phyloP scores from a whole-genome alignment of 2,888 invertebrate species.

The Macrosiphum euphorbiae region DNA sequence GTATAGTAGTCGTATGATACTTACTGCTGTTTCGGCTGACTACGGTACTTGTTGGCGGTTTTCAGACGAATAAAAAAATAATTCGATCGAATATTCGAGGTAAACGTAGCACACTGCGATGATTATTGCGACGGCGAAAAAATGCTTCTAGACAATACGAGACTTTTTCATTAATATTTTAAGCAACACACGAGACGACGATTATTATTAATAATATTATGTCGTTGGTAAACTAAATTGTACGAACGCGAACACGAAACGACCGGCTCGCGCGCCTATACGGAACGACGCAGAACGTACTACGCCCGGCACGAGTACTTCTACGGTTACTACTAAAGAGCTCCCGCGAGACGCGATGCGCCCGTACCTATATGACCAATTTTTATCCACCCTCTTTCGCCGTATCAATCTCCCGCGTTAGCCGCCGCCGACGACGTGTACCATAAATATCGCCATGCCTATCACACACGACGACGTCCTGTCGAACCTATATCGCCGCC shows the following conservation, averaged over 20 bases:
- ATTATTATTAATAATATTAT: background rate
- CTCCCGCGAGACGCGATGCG: slow-evolving; percentile 54
- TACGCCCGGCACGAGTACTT: slow-evolving; percentile 52
- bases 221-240: background rate
- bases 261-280: slow-evolving; percentile 45
- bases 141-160: background rate
- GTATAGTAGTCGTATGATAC: background rate
- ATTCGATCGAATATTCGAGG: background rate
- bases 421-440: slow-evolving; percentile 35
- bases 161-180: background rate
- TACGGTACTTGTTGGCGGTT: background rate
- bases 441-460: slow-evolving; percentile 49
- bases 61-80: background rate
- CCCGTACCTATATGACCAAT: slow-evolving; percentile 28
- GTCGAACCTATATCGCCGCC: background rate
- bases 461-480: background rate
- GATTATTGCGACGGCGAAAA: background rate
- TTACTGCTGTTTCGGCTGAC: background rate
- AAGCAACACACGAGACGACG: background rate
- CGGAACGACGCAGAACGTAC: slow-evolving; percentile 41
- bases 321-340: slow-evolving; percentile 58
- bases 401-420: slow-evolving; percentile 41
- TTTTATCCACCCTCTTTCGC: slow-evolving; percentile 58
- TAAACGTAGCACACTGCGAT: background rate
- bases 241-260: slow-evolving; percentile 29